Conservation (phyloP, 1,140 invertebrate species). For the Drosophila orena region DNA sequence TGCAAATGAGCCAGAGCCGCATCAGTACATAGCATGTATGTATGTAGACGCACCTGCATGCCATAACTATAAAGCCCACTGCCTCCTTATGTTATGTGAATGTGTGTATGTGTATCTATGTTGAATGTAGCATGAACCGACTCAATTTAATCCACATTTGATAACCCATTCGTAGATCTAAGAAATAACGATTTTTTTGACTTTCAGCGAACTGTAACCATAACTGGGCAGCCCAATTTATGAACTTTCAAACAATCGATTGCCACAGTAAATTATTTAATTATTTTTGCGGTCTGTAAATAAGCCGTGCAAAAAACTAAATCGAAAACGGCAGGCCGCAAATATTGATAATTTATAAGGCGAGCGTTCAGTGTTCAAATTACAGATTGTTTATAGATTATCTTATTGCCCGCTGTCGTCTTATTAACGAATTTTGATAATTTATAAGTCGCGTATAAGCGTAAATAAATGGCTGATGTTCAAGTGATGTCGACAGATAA, state of each 20-base stretch:
- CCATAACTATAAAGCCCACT: conserved; percentile 5
- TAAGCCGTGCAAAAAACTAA: neutral
- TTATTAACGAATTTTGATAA: conserved; percentile 67
- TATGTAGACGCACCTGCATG: conserved; percentile 24
- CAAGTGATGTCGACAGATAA: conserved; percentile 37
- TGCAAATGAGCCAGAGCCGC: conserved; percentile 31
- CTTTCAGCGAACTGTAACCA: conserved; percentile 58
- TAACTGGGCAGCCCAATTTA: conserved; percentile 24
- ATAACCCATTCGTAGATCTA: conserved; percentile 13
- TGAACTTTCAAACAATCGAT: conserved; percentile 9
- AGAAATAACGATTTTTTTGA: conserved; percentile 27
- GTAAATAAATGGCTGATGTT: conserved; percentile 55
- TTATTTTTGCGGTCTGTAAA: conserved; percentile 15
- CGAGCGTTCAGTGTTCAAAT: conserved; percentile 27
- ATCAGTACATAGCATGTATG: neutral
- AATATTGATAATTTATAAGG: conserved; percentile 51
- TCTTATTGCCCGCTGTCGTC: conserved; percentile 65
- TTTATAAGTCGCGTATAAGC: conserved; percentile 55
- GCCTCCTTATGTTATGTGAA: neutral
- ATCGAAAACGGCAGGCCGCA: conserved; percentile 4
- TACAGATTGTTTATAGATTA: conserved; percentile 64
- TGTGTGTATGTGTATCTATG: conserved; percentile 7
- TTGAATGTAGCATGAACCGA: conserved; percentile 43
- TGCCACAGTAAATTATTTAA: conserved; percentile 11
- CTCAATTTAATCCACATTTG: conserved; percentile 13